These are phyloP conservation scores for Rhagoletis pomonella DNA, from an alignment of 1,140 invertebrate species.

Conservation along the genomic window DNA sequence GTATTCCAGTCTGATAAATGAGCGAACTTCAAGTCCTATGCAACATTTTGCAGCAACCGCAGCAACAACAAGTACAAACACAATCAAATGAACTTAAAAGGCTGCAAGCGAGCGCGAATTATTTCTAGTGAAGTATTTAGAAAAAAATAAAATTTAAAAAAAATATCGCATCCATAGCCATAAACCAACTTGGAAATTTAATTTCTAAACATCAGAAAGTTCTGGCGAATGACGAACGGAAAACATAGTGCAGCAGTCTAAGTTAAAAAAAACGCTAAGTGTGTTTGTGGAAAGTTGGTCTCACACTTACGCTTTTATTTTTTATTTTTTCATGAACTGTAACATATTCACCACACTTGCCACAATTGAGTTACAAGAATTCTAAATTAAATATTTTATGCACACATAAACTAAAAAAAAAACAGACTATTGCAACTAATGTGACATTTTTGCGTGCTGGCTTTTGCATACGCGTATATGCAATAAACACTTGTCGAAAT, in stretches of 20 bases:
- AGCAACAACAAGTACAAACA: background rate
- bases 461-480: too few species aligned
- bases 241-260: too few species aligned
- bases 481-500: background rate
- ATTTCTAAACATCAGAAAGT: slow-evolving; percentile 5
- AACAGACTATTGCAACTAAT: background rate
- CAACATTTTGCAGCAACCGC: background rate
- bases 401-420: background rate
- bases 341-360: too few species aligned
- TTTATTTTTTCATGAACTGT: too few species aligned
- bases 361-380: background rate
- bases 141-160: too few species aligned
- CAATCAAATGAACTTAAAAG: slow-evolving; percentile 8
- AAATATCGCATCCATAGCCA: background rate
- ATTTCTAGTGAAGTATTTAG: background rate
- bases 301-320: too few species aligned
- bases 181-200: background rate
- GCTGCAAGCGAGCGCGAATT: slow-evolving; percentile 1
- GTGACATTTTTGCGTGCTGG: background rate
- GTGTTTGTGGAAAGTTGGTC: too few species aligned
- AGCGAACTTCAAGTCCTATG: background rate
- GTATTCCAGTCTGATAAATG: background rate
- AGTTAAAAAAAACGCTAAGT: too few species aligned
- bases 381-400: slow-evolving; percentile 5
- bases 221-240: too few species aligned